Conservation (phyloP, 2,113 vertebrate genomes). For the Propithecus coquereli region DNA sequence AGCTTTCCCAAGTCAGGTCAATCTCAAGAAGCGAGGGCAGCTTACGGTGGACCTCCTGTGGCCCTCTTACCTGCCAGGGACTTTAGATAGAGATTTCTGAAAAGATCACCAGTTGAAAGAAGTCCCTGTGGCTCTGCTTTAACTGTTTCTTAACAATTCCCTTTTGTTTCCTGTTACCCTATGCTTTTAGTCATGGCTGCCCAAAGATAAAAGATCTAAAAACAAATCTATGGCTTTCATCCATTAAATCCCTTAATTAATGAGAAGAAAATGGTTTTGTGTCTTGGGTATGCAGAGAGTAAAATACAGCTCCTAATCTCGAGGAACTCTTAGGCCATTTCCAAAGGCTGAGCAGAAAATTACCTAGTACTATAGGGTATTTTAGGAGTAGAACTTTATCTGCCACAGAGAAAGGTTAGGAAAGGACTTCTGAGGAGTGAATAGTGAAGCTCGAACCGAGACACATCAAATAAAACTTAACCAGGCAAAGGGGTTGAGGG, state of each 20-base stretch:
- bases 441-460: not conserved
- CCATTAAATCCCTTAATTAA: not conserved
- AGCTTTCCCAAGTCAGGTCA: not conserved
- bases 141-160: not conserved
- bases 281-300: not conserved
- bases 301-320: not conserved
- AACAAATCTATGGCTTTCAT: not conserved
- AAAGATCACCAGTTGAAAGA: not conserved
- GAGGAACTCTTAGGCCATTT: not conserved
- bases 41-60: not conserved
- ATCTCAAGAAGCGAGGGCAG: not conserved
- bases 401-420: not conserved
- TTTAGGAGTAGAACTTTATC: not conserved
- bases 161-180: not conserved
- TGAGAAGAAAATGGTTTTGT: not conserved
- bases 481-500: not conserved
- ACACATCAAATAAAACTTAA: not conserved
- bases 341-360: not conserved
- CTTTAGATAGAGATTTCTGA: not conserved
- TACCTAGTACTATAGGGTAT: not conserved
- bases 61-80: not conserved
- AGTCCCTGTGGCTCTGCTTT: not conserved
- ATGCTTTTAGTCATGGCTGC: not conserved
- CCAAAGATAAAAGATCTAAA: not conserved
- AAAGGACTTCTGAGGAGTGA: not conserved